These are phyloP conservation scores for Chaetodon auriga DNA, from an alignment of 2,113 vertebrate species.

Conservation along the genomic window DNA sequence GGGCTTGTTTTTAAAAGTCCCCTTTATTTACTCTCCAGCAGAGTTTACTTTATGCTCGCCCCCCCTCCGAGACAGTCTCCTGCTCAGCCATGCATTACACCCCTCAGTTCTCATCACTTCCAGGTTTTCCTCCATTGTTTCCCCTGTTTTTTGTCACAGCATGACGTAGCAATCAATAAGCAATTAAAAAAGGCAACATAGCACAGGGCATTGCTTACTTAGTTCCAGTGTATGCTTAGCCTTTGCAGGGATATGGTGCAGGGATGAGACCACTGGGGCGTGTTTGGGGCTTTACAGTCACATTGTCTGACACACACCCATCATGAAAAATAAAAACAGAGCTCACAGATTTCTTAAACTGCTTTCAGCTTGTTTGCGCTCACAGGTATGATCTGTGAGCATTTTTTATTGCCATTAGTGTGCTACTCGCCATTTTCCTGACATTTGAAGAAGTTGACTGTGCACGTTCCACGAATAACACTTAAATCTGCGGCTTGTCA, in stretches of 20 bases:
- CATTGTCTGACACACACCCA: background rate
- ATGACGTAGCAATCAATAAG: constrained; percentile 75
- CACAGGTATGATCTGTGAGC: background rate
- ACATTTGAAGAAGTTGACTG: constrained; percentile 35
- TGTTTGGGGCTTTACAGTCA: background rate
- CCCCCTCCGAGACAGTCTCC: constrained; percentile 50
- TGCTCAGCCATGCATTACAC: constrained; percentile 53
- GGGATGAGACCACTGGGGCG: constrained; percentile 4
- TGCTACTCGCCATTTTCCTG: constrained; percentile 41
- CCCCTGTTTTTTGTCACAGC: constrained; percentile 64
- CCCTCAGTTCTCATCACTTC: constrained; percentile 60
- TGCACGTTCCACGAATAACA: constrained; percentile 41
- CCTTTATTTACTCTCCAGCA: constrained; percentile 63
- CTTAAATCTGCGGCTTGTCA: constrained; percentile 38
- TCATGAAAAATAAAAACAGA: constrained; percentile 13
- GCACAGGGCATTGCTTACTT: constrained; percentile 47
- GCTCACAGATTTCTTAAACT: background rate
- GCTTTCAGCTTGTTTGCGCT: constrained; percentile 12
- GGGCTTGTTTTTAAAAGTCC: constrained; percentile 3
- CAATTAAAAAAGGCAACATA: constrained; percentile 76
- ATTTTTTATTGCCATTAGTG: constrained; percentile 34
- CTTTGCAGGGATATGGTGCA: constrained; percentile 4
- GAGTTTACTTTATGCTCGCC: constrained; percentile 49
- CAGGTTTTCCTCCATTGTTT: constrained; percentile 64
- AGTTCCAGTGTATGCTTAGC: constrained; percentile 25